Conservation (phyloP, 2,797 vertebrate species). For the Nothura maculosa region DNA sequence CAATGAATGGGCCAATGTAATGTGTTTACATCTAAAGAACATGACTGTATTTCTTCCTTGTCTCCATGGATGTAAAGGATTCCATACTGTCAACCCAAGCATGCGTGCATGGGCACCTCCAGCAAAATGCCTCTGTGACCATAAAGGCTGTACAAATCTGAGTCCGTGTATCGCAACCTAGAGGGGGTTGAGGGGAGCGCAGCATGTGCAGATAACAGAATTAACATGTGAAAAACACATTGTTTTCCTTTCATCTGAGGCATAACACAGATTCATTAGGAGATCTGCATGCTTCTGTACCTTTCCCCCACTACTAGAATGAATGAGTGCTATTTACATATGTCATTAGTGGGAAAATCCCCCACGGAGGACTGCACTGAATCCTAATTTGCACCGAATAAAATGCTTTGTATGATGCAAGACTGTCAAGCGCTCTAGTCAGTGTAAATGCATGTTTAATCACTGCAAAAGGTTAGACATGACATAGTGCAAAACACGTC, state of each 20-base stretch:
- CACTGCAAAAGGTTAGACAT: constrained; percentile 51
- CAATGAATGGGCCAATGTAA: constrained; percentile 15
- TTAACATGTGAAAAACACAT: constrained; percentile 67
- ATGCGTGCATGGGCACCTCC: constrained; percentile 47
- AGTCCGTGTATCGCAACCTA: constrained; percentile 22
- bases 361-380: constrained; percentile 57
- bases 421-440: constrained; percentile 42
- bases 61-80: constrained; percentile 22
- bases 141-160: constrained; percentile 65
- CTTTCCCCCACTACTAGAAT: constrained; percentile 64
- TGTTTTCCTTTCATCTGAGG: constrained; percentile 69
- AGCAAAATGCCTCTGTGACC: constrained; percentile 38
- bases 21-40: constrained; percentile 45
- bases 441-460: constrained; percentile 50
- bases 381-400: constrained; percentile 70
- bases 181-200: constrained; percentile 14
- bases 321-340: constrained; percentile 70
- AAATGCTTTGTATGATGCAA: constrained; percentile 70
- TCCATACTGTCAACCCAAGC: not conserved
- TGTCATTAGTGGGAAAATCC: constrained; percentile 74
- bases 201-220: constrained; percentile 43
- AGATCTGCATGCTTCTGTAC: constrained; percentile 69
- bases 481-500: constrained; percentile 39
- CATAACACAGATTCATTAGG: constrained; percentile 65
- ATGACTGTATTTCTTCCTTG: constrained; percentile 57